Base-by-base conservation (phyloP, 1,140 invertebrate species). In the Agraylea sexmaculata region DNA sequence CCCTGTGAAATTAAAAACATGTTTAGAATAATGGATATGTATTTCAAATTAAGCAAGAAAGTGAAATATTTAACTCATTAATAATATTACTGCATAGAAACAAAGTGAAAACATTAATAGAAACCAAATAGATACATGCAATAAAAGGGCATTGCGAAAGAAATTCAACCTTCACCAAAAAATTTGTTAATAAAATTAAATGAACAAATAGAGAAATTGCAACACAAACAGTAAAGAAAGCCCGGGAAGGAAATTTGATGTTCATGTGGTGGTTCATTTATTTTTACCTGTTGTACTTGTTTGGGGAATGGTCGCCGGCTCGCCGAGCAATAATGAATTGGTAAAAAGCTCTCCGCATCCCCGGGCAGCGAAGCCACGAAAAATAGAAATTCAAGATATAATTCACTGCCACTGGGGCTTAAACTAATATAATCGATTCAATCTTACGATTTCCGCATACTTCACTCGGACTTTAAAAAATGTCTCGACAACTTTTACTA, bases 281-380 rank as follows among this genome's bases (percentile, higher is more conserved):
- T 32, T 32, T 20, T 50, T 50, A 50, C 48, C 48, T 50, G 48
- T 46, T 46, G 47, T 20, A 41, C 44, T 42, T 49, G 47, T 47
- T 50, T 50, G 48, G 48, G 48, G 45, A 65, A 64, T 62, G 65
- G 64, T 62, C 66, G 65, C 63, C 64, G 65, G 62, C 64, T 66
- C 64, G 65, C 65, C 65, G 65, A 68, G 65, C 65, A 68, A 68
- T 68, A 68, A 66, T 68, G 65, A 58, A 68, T 68, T 56, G 65
- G 65, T 60, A 68, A 64, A 64, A 68, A 64, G 58, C 65, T 68
- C 65, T 68, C 65, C 63, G 65, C 65, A 63, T 68, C 64, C 66
- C 64, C 64, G 65, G 64, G 65, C 65, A 66, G 66, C 64, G 62
- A 64, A 58, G 62, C 65, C 66, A 62, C 66, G 62, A 65, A 58